A percentile compares a stretch with the other conserved stretches of the same genome.
These are phyloP conservation scores for Sialis fuliginosa DNA, from an alignment of 2,888 invertebrate species.

Conservation along the genomic window DNA sequence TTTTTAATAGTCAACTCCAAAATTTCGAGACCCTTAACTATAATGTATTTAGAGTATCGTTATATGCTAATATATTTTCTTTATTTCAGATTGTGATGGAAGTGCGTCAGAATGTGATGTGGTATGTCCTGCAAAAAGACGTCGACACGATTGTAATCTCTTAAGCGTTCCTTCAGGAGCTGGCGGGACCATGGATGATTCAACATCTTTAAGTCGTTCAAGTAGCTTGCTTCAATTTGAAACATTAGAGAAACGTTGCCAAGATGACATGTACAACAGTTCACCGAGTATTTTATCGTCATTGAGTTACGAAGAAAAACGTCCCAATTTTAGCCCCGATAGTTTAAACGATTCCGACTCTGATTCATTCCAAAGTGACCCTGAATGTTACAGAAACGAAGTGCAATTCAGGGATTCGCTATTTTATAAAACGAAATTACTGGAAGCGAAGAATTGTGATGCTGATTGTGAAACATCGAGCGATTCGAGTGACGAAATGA, in stretches of 20 bases:
- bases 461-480: conserved; percentile 23
- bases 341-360: conserved; percentile 26
- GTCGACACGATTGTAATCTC: conserved; percentile 35
- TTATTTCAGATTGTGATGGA: conserved; percentile 32
- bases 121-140: conserved; percentile 56
- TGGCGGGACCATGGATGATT: conserved; percentile 16
- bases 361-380: conserved; percentile 9
- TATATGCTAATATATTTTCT: background rate
- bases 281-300: conserved; percentile 30
- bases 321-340: conserved; percentile 26
- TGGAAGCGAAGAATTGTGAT: conserved; percentile 18
- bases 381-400: conserved; percentile 13
- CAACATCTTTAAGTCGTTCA: conserved; percentile 52
- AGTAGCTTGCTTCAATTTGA: conserved; percentile 74
- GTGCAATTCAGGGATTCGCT: conserved; percentile 12
- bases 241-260: conserved; percentile 55
- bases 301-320: conserved; percentile 29
- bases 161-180: conserved; percentile 14
- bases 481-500: conserved; percentile 20
- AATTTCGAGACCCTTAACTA: background rate
- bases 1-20: too few species aligned
- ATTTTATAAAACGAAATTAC: conserved; percentile 17
- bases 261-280: conserved; percentile 25
- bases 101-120: conserved; percentile 56
- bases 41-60: background rate